Evolutionary conservation across 1,140 invertebrate genomes (phyloP).

Genomic region (Micrasema minimum): DNA sequence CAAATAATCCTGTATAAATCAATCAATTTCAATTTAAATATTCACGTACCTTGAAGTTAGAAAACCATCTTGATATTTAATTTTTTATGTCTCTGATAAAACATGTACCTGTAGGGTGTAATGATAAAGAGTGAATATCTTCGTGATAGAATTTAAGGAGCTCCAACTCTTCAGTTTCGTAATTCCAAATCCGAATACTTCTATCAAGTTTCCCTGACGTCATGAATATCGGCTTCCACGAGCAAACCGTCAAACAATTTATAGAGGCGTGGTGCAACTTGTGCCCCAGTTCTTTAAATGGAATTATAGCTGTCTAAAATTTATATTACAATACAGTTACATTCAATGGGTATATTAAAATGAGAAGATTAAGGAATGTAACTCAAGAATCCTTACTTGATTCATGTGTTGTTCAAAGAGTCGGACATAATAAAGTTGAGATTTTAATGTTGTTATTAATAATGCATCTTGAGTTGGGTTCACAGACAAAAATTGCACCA

Average conservation of each 20-base stretch:
- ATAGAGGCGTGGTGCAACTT: conserved; percentile 84
- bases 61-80: no score
- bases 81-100: background rate
- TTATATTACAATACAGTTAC: background rate
- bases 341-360: background rate
- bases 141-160: conserved; percentile 84
- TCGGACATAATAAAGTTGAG: conserved; percentile 71
- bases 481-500: conserved; percentile 68
- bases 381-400: conserved; percentile 55
- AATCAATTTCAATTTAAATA: no score
- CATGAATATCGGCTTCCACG: conserved; percentile 89
- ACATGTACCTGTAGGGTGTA: conserved; percentile 77
- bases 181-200: conserved; percentile 91
- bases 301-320: conserved; percentile 62
- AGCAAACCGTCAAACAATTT: conserved; percentile 81
- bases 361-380: no score
- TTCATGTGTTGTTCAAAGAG: conserved; percentile 68
- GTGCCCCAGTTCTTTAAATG: conserved; percentile 71
- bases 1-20: conserved; percentile 75
- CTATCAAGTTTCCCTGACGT: conserved; percentile 84
- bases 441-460: conserved; percentile 71
- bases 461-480: conserved; percentile 69
- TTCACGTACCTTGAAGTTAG: no score
- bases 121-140: conserved; percentile 79
- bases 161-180: conserved; percentile 80